Evolutionary conservation across 2,797 vertebrate species (phyloP).

Genomic region (Pseudomugil tenellus): DNA sequence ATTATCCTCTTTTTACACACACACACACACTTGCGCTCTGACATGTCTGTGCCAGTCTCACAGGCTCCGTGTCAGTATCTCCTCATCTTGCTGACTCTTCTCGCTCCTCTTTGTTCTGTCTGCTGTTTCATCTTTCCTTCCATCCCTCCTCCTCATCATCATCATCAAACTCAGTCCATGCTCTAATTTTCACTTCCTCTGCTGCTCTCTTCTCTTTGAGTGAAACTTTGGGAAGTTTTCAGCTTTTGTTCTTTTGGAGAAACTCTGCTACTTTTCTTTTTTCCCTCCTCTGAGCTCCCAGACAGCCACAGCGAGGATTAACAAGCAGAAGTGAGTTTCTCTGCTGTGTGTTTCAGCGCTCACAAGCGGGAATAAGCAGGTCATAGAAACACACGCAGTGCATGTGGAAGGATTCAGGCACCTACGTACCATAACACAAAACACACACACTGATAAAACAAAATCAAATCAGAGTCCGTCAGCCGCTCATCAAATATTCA

Average conservation of each 20-base stretch:
- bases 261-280: conserved; percentile 8
- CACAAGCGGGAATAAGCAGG: conserved; percentile 20
- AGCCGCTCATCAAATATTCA: conserved; percentile 57
- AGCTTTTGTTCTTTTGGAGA: conserved; percentile 25
- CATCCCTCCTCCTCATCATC: conserved; percentile 34
- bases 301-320: conserved; percentile 12
- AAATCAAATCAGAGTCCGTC: conserved; percentile 34
- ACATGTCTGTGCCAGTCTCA: conserved; percentile 48
- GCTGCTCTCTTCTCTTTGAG: background rate
- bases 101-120: conserved; percentile 48
- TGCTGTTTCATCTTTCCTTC: conserved; percentile 52
- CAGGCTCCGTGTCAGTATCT: conserved; percentile 48
- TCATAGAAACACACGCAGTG: conserved; percentile 11
- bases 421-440: background rate
- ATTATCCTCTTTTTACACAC: conserved; percentile 26
- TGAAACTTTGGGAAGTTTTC: conserved; percentile 41
- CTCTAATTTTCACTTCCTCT: conserved; percentile 29
- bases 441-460: conserved; percentile 18
- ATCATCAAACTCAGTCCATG: conserved; percentile 31
- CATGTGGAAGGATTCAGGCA: background rate
- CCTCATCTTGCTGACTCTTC: conserved; percentile 45
- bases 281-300: conserved; percentile 16
- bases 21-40: conserved; percentile 15
- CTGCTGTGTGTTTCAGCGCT: background rate
- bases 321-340: background rate